Evolutionary conservation across 2,113 vertebrate genomes (phyloP).

Genomic region (western clawed frog (Xenopus tropicalis)): DNA sequence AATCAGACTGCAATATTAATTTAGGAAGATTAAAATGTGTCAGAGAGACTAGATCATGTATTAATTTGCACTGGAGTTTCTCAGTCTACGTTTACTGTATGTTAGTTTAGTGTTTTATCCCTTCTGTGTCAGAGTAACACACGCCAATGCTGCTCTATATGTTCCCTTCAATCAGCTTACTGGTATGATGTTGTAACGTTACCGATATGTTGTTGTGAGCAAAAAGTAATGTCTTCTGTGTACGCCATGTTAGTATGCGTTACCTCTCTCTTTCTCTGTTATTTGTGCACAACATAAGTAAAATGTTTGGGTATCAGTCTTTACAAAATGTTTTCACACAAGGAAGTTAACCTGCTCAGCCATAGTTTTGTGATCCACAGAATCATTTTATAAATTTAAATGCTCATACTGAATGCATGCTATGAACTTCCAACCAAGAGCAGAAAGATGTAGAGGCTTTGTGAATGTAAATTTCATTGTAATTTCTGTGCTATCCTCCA

Average conservation of each 20-base stretch:
- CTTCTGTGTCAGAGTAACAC: conserved; percentile 45
- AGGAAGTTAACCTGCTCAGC: conserved; percentile 29
- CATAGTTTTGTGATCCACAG: conserved; percentile 58
- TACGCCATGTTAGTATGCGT: conserved; percentile 56
- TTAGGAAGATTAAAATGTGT: conserved; percentile 51
- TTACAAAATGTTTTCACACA: conserved; percentile 59
- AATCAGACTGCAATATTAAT: conserved; percentile 70
- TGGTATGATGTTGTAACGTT: conserved; percentile 50
- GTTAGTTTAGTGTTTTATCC: conserved; percentile 47
- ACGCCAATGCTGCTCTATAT: conserved; percentile 47
- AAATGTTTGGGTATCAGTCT: conserved; percentile 65
- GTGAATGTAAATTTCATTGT: conserved; percentile 71
- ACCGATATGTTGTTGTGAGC: conserved; percentile 69
- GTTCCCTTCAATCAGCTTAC: conserved; percentile 53
- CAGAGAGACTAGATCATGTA: conserved; percentile 50
- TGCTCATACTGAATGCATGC: conserved; percentile 72
- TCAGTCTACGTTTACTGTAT: conserved; percentile 53
- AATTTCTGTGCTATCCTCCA: conserved; percentile 73
- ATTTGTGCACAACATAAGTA: conserved; percentile 55
- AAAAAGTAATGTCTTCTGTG: conserved; percentile 71
- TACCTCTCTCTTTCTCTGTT: conserved; percentile 64
- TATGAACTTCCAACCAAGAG: conserved; percentile 64
- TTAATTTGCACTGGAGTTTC: conserved; percentile 53
- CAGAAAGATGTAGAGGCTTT: conserved; percentile 63
- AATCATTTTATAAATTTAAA: conserved; percentile 64